Evolutionary conservation across 2,113 vertebrate species (phyloP), one percentile per base, ranked within the genome.

Genomic region (Scalopus aquaticus): DNA sequence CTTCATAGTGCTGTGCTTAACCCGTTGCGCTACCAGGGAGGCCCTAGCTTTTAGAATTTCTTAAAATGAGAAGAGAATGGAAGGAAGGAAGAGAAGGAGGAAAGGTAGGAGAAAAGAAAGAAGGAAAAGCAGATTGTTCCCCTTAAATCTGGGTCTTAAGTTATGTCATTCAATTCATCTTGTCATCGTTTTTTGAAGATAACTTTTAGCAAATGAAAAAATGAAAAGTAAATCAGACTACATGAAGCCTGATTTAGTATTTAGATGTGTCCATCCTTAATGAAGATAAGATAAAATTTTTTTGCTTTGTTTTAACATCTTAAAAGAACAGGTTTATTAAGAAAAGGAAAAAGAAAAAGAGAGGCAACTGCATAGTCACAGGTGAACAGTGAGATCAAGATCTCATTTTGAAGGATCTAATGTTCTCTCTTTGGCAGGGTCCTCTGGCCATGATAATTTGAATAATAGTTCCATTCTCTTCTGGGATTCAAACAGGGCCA

Each of bases 171-270:
- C 39, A 65, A 42, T 32, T 81, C 37, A 80, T 35, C 28, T 30
- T 28, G 2, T 30, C 26, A 62, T 58, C 56, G 4, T 26, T 26
- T 30, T 30, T 28, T 60, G 35, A 77, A 95, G 28, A 82, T 37
- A 78, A 83, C 9, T 95, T 96, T 49, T 79, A 12, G 15, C 82
- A 96, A 80, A 78, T 70, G 65, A 76, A 11, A 86, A 96, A 80
- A 78, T 70, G 65, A 76, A 83, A 87, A 87, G 76, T 4, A 32
- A 32, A 72, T 67, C 7, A 30, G 73, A 92, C 37, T 81, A 96
- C 35, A 91, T 54, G 78, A 35, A 35, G 2, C 80, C 46, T 56
- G 74, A 32, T 72, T 93, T 90, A 84, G 49, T n/a, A 72, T 92
- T 92, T 85, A 74, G 35, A 56, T 42, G 1, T 17, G 6, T 69